Base-by-base conservation (phyloP, 1,140 invertebrate species). In the Drosophila santomea region DNA sequence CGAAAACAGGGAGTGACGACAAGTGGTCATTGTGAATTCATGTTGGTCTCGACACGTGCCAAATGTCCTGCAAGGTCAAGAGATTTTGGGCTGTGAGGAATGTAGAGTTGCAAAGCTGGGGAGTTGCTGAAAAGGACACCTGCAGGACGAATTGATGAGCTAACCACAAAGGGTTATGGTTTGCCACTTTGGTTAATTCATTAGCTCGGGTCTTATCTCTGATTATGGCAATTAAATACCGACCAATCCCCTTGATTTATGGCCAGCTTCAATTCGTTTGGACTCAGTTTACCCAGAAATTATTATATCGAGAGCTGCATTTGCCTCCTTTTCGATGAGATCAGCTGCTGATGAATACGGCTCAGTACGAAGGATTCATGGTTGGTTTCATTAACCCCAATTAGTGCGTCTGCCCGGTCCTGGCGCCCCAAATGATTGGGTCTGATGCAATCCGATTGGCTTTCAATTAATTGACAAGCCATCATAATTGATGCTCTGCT, bases 21-120 rank as follows among this genome's bases (percentile, higher is more conserved):
- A 86, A 84, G 74, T 81, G 60, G 63, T 41, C 79, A 86, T 84
- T 84, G 82, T 74, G 81, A 85, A 84, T 84, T 84, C 81, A 84
- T 84, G 81, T 57, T 71, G 62, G 62, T 72, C 76, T 62, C 81
- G 82, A 86, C 82, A 86, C 81, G 78, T 84, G 82, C 63, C 81
- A 48, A n/a, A 35, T 45, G 61, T 39, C 51, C 52, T 39, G 51
- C 28, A 72, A 71, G 68, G 64, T 72, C 52, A 58, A 71, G 44
- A 58, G 66, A 71, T 58, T 58, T 25, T 5, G 25, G 25, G 25
- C 25, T 5, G 25, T 20, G 20, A 20, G 25, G 25, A 25, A 25
- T 25, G 25, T 4, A 32, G 17, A 25, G 4, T 4, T 25, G 4
- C 4, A 4, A 4, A 5, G 10, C 10, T n/a, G 4, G 6, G 39